Evolutionary conservation across 2,113 vertebrate species (phyloP).

Genomic region (Emydocephalus ijimae): DNA sequence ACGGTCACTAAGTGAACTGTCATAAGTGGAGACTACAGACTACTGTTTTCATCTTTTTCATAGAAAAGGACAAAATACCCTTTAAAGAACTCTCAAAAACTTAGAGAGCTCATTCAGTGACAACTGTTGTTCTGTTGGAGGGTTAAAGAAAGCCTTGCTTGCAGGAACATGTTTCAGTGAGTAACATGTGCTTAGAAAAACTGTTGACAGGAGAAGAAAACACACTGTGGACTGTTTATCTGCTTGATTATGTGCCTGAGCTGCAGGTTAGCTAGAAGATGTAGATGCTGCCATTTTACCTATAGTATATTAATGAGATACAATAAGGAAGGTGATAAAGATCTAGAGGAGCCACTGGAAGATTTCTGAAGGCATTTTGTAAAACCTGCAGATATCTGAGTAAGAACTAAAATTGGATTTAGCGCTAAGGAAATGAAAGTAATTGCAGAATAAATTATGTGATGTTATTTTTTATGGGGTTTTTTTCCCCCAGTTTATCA

Average conservation of each 20-base stretch:
- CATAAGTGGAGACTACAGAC: too few relatives aligned
- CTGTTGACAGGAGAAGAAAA: constrained; percentile 21
- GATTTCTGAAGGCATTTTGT: background rate
- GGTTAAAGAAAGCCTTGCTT: constrained; percentile 34
- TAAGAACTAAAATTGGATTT: background rate
- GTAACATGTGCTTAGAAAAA: background rate
- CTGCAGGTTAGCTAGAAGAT: background rate
- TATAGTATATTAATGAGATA: background rate
- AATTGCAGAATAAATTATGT: background rate
- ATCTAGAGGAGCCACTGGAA: background rate
- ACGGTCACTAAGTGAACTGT: too few relatives aligned
- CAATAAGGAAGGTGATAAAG: background rate
- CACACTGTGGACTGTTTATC: background rate
- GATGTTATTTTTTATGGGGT: background rate
- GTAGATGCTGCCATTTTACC: accelerated
- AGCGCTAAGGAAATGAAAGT: background rate
- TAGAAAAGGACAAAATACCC: background rate
- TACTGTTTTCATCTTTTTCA: background rate
- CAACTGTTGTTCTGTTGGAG: constrained; percentile 4
- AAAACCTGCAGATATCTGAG: background rate
- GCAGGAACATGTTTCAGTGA: constrained; percentile 18
- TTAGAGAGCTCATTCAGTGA: constrained; percentile 6
- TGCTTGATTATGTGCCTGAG: background rate
- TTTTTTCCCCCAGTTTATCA: constrained; percentile 26
- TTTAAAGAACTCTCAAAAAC: background rate